Evolutionary conservation across 2,113 vertebrate genomes (phyloP).

Genomic region (Phocoena sinus): DNA sequence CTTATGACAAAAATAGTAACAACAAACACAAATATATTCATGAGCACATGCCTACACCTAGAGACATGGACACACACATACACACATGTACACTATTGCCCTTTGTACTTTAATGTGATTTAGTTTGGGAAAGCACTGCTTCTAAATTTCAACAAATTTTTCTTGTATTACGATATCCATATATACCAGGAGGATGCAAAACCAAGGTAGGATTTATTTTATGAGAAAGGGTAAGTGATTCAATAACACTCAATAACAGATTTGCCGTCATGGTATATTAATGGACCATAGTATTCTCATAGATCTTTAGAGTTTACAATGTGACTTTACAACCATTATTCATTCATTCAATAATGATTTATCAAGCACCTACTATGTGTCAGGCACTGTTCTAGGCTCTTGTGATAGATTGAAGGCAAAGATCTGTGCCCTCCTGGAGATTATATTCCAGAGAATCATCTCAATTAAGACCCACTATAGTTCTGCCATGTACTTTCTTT

Average conservation of each 20-base stretch:
- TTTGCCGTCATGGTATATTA: neutral
- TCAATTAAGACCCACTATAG: neutral
- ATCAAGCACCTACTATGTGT: neutral
- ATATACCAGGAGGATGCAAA: neutral
- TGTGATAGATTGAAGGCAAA: neutral
- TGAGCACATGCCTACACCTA: rapidly evolving
- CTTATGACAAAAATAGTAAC: neutral
- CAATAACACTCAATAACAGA: neutral
- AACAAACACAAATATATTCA: neutral
- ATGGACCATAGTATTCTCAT: neutral
- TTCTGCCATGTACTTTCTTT: neutral
- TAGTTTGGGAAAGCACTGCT: neutral
- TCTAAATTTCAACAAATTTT: neutral
- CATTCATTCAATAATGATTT: neutral
- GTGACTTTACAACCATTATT: neutral
- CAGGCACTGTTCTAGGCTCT: neutral
- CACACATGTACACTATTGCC: neutral
- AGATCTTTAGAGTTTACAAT: neutral
- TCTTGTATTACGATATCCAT: neutral
- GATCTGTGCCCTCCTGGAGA: neutral
- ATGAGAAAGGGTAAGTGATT: neutral
- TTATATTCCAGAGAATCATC: neutral
- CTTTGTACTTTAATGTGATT: neutral
- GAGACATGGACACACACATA: neutral
- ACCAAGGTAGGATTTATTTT: neutral